phyloP scores from a whole-genome alignment of 1,140 invertebrate genomes.

The Euglossa dilemma region DNA sequence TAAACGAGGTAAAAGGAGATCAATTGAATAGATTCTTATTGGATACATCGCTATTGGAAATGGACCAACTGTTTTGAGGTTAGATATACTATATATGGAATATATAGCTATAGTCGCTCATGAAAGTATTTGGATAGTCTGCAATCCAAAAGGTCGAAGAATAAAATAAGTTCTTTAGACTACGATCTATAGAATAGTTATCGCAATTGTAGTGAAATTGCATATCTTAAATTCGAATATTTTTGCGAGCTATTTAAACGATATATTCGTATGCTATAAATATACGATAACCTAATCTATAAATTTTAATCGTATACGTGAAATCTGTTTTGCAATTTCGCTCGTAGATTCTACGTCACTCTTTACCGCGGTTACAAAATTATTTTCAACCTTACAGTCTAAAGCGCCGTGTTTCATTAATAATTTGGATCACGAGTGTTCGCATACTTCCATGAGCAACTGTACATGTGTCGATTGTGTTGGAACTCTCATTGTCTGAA shows the following conservation, averaged over 20 bases:
- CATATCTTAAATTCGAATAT: background rate
- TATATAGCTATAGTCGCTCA: background rate
- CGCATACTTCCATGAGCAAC: background rate
- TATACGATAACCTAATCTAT: too few relatives aligned
- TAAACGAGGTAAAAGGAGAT: background rate
- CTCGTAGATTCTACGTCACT: too few relatives aligned
- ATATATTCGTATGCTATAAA: too few relatives aligned
- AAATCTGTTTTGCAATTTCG: too few relatives aligned
- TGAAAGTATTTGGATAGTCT: background rate
- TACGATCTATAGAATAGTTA: too few relatives aligned
- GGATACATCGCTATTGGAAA: background rate
- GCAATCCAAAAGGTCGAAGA: background rate
- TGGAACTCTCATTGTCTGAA: background rate
- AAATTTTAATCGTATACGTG: too few relatives aligned
- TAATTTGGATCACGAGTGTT: background rate
- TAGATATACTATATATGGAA: background rate
- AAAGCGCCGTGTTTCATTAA: background rate
- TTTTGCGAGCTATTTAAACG: too few relatives aligned
- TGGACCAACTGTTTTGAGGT: background rate
- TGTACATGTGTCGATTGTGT: background rate
- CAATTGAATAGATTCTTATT: background rate
- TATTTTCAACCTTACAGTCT: background rate
- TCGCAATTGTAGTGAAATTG: background rate
- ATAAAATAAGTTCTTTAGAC: background rate
- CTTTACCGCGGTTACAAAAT: too few relatives aligned